Base-by-base conservation (phyloP, 2,888 invertebrate genomes). In the Drosophila ezoana region DNA sequence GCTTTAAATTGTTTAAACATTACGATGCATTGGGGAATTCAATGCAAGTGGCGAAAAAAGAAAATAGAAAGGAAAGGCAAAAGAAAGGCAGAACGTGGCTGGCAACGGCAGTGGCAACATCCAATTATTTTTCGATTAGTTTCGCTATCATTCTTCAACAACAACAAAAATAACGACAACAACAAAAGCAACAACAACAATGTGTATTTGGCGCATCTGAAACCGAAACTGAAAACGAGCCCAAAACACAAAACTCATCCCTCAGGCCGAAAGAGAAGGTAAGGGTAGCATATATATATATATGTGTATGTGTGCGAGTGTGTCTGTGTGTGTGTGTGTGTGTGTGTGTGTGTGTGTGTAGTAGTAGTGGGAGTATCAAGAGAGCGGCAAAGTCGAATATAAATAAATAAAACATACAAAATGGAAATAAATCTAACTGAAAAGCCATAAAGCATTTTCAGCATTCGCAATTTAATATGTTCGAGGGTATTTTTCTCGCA, bases 371-470 rank as follows among this genome's bases (percentile, higher is more conserved):
- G 62, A 82, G 79, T 86, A 87, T 81, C 83, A 86, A 72, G 80
- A 82, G 68, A 68, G 78, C 75, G 80, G 81, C 86, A 76, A 81
- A 79, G 84, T 84, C 82, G 82, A 86, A 89, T 82, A 91, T 89
- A 90, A 90, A 90, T 88, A 91, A 90, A 87, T 89, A 87, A 87
- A 89, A 90, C 89, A 90, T 87, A 90, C 82, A 90, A 84, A 91
- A 90, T 90, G 90, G 89, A 91, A 91, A 91, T 91, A 91, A 92
- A 90, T 91, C 92, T 91, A 90, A 88, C 89, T 84, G 90, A 90
- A 89, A 91, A 91, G 90, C 91, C 89, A 91, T 91, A 91, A 91
- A 91, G 91, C 91, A 91, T 91, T 92, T 92, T 89, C 91, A 87
- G 87, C 89, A 87, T 90, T 90, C 89, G 82, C 90, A 89, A 90